Conservation (phyloP, 2,797 vertebrate genomes). For the Knipowitschia caucasica region DNA sequence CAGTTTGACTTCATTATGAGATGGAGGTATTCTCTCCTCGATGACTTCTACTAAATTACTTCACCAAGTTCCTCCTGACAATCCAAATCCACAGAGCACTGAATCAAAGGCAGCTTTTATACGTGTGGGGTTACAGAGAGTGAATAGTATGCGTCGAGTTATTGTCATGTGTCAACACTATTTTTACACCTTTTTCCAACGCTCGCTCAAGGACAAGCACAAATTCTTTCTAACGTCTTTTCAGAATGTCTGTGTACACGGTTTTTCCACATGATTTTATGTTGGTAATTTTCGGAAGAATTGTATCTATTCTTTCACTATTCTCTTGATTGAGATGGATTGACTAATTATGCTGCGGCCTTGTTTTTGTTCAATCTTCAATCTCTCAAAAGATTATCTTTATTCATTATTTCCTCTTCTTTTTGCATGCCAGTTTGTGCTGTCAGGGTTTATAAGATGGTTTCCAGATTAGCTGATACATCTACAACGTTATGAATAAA, state of each 20-base stretch:
- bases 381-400: no score
- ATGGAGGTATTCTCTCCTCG: slow-evolving; percentile 69
- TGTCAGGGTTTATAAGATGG: no score
- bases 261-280: background rate
- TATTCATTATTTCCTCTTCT: no score
- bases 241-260: background rate
- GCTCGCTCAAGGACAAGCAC: background rate
- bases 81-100: slow-evolving; percentile 61
- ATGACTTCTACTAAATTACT: slow-evolving; percentile 70
- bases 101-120: slow-evolving; percentile 57
- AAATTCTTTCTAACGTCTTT: background rate
- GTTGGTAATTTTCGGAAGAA: no score
- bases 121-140: slow-evolving; percentile 50
- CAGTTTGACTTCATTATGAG: slow-evolving; percentile 72
- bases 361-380: no score
- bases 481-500: no score
- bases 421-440: no score
- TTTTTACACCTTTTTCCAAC: slow-evolving; percentile 20
- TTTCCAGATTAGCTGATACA: no score
- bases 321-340: no score
- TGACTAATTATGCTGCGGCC: no score
- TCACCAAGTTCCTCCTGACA: slow-evolving; percentile 56
- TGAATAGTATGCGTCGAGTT: slow-evolving; percentile 42
- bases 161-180: slow-evolving; percentile 44
- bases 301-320: no score